Percentiles rank a stretch among this genome's conserved stretches.
These are phyloP conservation scores for Ptychadena robeensis DNA, from an alignment of 2,797 vertebrate species.

Conservation along the genomic window DNA sequence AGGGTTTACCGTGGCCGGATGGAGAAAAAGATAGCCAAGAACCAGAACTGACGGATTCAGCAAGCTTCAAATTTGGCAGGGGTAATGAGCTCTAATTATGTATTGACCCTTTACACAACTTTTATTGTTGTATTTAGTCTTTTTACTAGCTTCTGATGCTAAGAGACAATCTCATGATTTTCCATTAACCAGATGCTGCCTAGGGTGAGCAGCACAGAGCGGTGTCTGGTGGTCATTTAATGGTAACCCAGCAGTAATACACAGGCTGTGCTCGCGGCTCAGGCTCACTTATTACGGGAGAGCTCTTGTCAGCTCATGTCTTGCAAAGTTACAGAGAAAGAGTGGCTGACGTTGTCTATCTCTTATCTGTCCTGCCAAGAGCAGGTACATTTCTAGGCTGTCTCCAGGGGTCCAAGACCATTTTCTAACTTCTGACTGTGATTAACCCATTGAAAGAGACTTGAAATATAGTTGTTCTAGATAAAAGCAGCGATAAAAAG, in stretches of 20 bases:
- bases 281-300: neutral
- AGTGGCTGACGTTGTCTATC: neutral
- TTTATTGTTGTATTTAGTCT: neutral
- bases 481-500: no score
- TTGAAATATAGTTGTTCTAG: no score
- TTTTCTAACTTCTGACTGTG: neutral
- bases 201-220: neutral
- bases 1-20: no score
- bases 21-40: no score
- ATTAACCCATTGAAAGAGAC: neutral
- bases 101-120: neutral
- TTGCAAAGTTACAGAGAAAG: conserved; percentile 10
- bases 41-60: no score
- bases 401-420: neutral
- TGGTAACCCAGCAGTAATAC: neutral
- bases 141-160: neutral
- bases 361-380: neutral
- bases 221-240: neutral
- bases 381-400: neutral
- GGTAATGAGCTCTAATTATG: neutral
- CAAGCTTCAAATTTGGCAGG: no score
- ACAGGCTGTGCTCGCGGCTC: neutral
- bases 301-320: neutral
- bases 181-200: neutral
- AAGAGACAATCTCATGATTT: neutral